Evolutionary conservation across 2,888 invertebrate species (phyloP).

Genomic region (Lochmaea capreae): DNA sequence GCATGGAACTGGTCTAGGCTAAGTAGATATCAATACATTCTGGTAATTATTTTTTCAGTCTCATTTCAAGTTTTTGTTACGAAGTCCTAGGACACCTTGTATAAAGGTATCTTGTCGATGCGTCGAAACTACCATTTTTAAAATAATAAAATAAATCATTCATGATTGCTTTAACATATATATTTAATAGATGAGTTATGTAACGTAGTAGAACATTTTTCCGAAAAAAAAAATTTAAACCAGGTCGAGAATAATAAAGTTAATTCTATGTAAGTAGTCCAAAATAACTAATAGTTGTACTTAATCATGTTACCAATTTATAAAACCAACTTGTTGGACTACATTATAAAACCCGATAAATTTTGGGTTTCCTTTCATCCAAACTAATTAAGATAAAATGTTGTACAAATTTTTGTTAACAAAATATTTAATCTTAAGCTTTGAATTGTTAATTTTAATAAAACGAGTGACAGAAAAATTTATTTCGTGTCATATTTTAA

Average conservation of each 20-base stretch:
- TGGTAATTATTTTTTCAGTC: too few relatives aligned
- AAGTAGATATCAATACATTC: too few relatives aligned
- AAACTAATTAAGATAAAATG: constrained; percentile 26
- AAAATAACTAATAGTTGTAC: constrained; percentile 27
- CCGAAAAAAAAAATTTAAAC: neutral
- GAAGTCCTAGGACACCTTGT: neutral
- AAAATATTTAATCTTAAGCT: constrained; percentile 1
- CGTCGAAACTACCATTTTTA: neutral
- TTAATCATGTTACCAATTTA: constrained; percentile 32
- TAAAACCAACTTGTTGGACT: constrained; percentile 31
- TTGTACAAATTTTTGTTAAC: constrained; percentile 15
- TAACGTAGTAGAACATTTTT: constrained; percentile 2
- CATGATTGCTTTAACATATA: neutral
- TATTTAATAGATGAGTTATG: neutral
- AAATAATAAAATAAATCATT: neutral
- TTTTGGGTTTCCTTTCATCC: constrained; percentile 16
- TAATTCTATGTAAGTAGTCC: constrained; percentile 27
- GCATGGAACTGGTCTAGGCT: too few relatives aligned
- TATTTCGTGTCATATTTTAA: constrained; percentile 3
- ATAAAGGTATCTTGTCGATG: neutral
- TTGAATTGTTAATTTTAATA: constrained; percentile 9
- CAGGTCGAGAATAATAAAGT: constrained; percentile 24
- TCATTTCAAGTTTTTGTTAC: too few relatives aligned
- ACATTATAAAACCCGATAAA: constrained; percentile 27
- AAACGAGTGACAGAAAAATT: constrained; percentile 21